Conservation (phyloP, 2,888 invertebrate genomes). For the Mamestra brassicae region DNA sequence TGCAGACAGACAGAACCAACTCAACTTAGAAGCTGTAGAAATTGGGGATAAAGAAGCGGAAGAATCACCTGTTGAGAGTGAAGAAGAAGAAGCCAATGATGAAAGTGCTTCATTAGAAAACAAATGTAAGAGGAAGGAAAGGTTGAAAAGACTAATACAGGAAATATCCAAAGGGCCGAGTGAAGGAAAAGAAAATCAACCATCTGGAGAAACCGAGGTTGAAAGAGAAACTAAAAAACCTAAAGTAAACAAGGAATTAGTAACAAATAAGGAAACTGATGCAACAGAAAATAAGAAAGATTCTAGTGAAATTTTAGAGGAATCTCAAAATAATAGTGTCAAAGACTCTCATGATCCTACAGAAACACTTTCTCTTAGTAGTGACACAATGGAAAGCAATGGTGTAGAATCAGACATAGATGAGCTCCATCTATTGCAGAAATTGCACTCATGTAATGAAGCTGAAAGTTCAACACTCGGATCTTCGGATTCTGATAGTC, state of each 20-base stretch:
- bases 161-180: constrained; percentile 77
- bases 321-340: constrained; percentile 16
- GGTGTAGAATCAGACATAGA: constrained; percentile 82
- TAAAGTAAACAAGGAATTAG: constrained; percentile 42
- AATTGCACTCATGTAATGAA: constrained; percentile 81
- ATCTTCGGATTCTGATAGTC: constrained; percentile 80
- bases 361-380: constrained; percentile 73
- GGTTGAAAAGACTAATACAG: constrained; percentile 79
- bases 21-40: constrained; percentile 84
- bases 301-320: constrained; percentile 22
- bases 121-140: constrained; percentile 82
- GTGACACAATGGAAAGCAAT: constrained; percentile 69
- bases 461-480: constrained; percentile 74
- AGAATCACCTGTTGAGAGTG: constrained; percentile 85
- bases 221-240: constrained; percentile 41
- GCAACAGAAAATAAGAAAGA: constrained; percentile 35
- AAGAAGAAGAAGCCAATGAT: constrained; percentile 79
- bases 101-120: constrained; percentile 74
- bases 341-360: constrained; percentile 47
- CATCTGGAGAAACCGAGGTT: constrained; percentile 41
- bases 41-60: constrained; percentile 88
- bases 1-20: constrained; percentile 84
- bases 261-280: constrained; percentile 36
- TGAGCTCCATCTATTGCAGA: constrained; percentile 83
- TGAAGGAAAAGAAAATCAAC: constrained; percentile 62